These are phyloP conservation scores for Diadophis punctatus DNA, from an alignment of 2,113 vertebrate genomes.

Conservation along the genomic window DNA sequence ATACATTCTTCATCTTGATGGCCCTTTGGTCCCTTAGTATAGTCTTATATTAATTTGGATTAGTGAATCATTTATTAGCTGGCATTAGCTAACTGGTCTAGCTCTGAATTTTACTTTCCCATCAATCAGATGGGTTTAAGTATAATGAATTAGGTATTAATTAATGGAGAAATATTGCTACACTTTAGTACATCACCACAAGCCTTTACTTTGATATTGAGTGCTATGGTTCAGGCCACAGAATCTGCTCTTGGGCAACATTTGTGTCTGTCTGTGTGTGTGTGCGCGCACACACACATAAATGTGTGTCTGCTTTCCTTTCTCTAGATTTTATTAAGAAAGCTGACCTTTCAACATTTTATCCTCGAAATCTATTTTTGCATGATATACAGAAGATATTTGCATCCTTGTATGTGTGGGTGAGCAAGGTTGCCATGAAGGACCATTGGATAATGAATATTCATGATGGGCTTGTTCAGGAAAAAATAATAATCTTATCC, in stretches of 20 bases:
- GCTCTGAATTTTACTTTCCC: neutral
- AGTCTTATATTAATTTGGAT: neutral
- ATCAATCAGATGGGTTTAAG: neutral
- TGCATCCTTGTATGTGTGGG: neutral
- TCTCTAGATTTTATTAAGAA: neutral
- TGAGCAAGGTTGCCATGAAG: neutral
- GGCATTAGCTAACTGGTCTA: neutral
- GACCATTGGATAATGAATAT: neutral
- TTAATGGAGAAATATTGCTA: neutral
- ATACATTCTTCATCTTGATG: neutral
- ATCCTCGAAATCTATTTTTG: neutral
- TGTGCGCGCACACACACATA: neutral
- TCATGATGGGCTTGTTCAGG: neutral
- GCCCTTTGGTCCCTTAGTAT: neutral
- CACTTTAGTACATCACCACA: neutral
- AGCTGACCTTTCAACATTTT: neutral
- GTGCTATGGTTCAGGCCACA: neutral
- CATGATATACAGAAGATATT: neutral
- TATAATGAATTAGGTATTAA: neutral
- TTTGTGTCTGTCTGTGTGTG: too few relatives aligned
- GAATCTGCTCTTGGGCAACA: neutral
- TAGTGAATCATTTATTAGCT: neutral
- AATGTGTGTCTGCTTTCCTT: neutral
- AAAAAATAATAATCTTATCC: neutral
- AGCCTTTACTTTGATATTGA: neutral